A percentile compares a stretch with the other conserved stretches of the same genome.
These are phyloP conservation scores for Umimayanthus kanabou DNA, from an alignment of 92 coral and sea anemone species.

Conservation along the genomic window DNA sequence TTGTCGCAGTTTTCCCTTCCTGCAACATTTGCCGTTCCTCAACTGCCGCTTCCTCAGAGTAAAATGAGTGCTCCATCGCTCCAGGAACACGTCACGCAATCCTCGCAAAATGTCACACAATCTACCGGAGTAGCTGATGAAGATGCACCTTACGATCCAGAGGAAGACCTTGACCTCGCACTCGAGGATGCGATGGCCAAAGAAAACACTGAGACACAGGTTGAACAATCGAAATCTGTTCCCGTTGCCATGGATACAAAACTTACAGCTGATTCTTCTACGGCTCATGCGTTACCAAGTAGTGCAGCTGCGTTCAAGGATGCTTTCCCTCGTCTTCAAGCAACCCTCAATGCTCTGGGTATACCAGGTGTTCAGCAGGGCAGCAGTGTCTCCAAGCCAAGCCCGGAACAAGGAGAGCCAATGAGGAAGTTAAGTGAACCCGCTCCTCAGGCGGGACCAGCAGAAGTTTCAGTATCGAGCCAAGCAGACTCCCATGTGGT, in stretches of 20 bases:
- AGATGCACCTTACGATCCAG: conserved; percentile 97
- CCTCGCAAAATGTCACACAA: conserved; percentile 14
- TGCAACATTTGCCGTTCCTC: conserved; percentile 3
- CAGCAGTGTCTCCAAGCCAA: not conserved
- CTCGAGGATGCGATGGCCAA: conserved; percentile 47
- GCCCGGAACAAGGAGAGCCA: not conserved
- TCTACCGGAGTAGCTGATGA: conserved; percentile 41
- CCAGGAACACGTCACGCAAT: conserved; percentile 4
- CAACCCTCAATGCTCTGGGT: conserved; percentile 35
- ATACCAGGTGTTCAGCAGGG: conserved; percentile 23
- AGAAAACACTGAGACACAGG: conserved; percentile 7
- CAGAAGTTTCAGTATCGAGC: not conserved
- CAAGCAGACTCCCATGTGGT: not conserved
- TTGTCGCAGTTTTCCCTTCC: conserved; percentile 26
- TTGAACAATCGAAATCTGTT: not conserved
- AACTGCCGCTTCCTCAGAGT: not conserved
- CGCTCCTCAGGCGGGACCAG: not conserved
- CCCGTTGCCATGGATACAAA: not conserved
- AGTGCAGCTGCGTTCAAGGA: not conserved
- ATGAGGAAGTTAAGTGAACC: not conserved
- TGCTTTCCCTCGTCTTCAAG: conserved; percentile 39
- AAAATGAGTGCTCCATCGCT: not conserved
- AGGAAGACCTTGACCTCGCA: conserved; percentile 83
- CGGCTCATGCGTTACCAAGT: not conserved
- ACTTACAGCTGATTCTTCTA: not conserved